Conservation (phyloP, 2,113 vertebrate species). For the Gambusia holbrooki region DNA sequence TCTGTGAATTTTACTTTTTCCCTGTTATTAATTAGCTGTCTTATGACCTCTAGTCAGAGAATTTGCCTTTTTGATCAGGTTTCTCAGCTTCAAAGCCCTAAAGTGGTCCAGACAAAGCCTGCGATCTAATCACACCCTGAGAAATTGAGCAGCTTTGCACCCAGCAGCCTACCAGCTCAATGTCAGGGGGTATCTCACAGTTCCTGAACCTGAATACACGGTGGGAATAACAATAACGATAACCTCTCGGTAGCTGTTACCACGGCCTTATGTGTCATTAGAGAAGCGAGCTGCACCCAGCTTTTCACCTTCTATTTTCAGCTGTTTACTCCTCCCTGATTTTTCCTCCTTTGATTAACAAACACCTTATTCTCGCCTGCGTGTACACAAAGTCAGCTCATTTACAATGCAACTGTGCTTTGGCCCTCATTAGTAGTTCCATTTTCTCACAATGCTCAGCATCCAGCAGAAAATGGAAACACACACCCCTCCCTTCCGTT, state of each 20-base stretch:
- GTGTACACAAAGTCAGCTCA: conserved; percentile 55
- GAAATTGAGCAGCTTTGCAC: conserved; percentile 26
- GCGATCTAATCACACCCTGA: conserved; percentile 34
- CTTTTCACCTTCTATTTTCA: conserved; percentile 52
- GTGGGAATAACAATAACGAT: conserved; percentile 49
- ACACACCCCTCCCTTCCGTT: background rate
- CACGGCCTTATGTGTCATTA: conserved; percentile 22
- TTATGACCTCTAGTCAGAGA: conserved; percentile 31
- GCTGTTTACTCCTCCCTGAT: conserved; percentile 14
- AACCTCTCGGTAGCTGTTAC: conserved; percentile 54
- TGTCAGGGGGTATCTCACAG: conserved; percentile 28
- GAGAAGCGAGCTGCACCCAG: conserved; percentile 7
- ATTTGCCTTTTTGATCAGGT: conserved; percentile 53
- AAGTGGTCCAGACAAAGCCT: conserved; percentile 27
- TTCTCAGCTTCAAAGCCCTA: conserved; percentile 36
- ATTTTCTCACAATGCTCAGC: conserved; percentile 56
- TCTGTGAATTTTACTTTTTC: conserved; percentile 34
- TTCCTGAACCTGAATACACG: conserved; percentile 23
- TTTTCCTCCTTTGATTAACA: conserved; percentile 58
- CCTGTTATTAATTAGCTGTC: conserved; percentile 43
- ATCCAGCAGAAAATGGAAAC: conserved; percentile 49
- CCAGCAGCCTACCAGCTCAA: conserved; percentile 41
- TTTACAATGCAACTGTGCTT: conserved; percentile 54
- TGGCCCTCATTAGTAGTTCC: conserved; percentile 67
- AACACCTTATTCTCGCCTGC: conserved; percentile 41